Evolutionary conservation across 2,888 invertebrate genomes (phyloP), one percentile per base, ranked within the genome.

Genomic region (Sarcophaga variegata): DNA sequence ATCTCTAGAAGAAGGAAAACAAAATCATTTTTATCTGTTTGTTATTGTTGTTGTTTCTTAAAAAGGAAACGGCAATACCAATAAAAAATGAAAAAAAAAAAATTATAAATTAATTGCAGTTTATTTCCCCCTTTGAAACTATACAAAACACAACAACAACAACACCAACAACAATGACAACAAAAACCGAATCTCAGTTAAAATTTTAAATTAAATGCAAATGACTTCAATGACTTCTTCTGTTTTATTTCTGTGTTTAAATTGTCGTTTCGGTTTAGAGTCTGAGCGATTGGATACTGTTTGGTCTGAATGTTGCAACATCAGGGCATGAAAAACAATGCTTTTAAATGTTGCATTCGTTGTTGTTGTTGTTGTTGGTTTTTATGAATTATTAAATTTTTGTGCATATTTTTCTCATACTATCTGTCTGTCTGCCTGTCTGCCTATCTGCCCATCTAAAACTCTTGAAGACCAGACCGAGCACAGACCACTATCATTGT

Each of bases 191-290:
- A 83, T 76, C 71, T 76, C 75, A 71, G 75, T 78, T 70, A 70
- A 83, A 45, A 69, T 66, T 85, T 76, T 77, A 85, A 81, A 85
- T 80, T 60, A 71, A 85, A 85, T 85, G 71, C 80, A 85, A 85
- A 85, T 81, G 60, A 80, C 76, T 81, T 72, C 25, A 71, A 76
- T 84, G 76, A 76, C 66, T 72, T 85, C 71, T 76, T 84, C 47
- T 80, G 47, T 80, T 66, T 47, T 66, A 62, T 64, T 70, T 12
- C 14, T 54, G 54, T 54, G 54, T 54, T 54, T 54, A 54, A 54
- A 54, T 54, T 54, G 17, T 54, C 54, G 54, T 14, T 54, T 14
- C 54, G 54, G 17, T 17, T 12, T 54, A 14, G 14, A 54, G 3
- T 54, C 54, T 54, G 3, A 14, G 54, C 14, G 14, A 12, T 54